Evolutionary conservation across 1,140 invertebrate species (phyloP), one percentile per base, ranked within the genome.

Genomic region (Lepidurus packardi): DNA sequence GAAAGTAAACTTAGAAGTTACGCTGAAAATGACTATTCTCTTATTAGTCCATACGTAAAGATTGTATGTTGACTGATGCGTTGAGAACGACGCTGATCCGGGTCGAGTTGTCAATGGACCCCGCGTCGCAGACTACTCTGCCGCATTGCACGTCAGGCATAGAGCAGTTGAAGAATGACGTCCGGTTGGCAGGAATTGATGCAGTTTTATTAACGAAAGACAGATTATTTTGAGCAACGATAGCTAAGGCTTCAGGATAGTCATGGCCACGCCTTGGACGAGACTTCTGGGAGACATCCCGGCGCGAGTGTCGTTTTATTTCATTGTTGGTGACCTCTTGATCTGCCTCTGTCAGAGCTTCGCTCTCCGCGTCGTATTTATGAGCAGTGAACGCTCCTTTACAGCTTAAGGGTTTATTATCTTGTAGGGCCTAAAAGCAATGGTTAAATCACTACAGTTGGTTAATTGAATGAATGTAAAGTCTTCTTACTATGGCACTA

Each of bases 141-240:
- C 43, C 43, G 75, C 75, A 77, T n/a, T 75, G 34, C n/a, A 45
- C 41, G 16, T 77, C 44, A 21, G 75, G 75, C 47, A 25, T 45
- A 16, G 75, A 42, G 24, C 75, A 77, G 43, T 77, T 77, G 75
- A 77, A 77, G 9, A 45, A 41, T 1, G 75, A 45, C 10, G 75
- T 77, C 42, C 75, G 75, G 16, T 77, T 77, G 10, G 42, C 42
- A 45, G 75, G 75, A 77, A 44, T 21, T 7, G 13, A 1, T 13
- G 6, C 25, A 16, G 41, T 44, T 44, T 43, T 16, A 21, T 65
- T 65, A 16, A 10, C 4, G 0, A 65, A 65, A 65, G 53, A n/a
- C n/a, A 16, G 21, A 21, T 65, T 65, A 7, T 65, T n/a, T 21
- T 65, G 53, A 9, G 13, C 8, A 65, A 3, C 21, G 5, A 13